These are phyloP conservation scores for Metaphire vulgaris DNA, from an alignment of 1,140 invertebrate species.

Conservation along the genomic window DNA sequence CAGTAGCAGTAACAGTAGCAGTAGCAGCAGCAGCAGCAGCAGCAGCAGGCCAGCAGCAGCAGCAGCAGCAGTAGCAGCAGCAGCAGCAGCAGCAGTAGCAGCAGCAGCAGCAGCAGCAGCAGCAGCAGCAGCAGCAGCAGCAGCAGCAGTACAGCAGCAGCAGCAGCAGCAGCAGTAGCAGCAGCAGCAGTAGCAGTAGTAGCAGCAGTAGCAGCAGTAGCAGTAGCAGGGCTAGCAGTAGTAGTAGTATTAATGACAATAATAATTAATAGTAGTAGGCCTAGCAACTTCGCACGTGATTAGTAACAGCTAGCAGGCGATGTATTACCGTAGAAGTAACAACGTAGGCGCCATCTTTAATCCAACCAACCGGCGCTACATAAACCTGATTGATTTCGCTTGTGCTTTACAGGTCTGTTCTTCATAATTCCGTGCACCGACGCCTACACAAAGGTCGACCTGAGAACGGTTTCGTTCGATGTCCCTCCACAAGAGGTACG, in stretches of 20 bases:
- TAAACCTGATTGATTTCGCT: too few species aligned
- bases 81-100: constrained; percentile 27
- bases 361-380: too few species aligned
- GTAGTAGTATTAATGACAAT: too few species aligned
- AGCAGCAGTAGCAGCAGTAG: constrained; percentile 13
- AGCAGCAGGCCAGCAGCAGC: too few species aligned
- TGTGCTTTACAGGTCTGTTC: constrained; percentile 59
- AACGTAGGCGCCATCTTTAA: too few species aligned
- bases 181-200: constrained; percentile 9
- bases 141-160: constrained; percentile 21
- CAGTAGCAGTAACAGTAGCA: constrained; percentile 14
- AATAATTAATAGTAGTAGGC: neutral
- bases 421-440: constrained; percentile 87
- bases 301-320: too few species aligned
- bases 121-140: neutral
- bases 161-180: constrained; percentile 11
- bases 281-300: too few species aligned
- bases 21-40: constrained; percentile 29
- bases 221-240: too few species aligned
- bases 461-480: constrained; percentile 80
- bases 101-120: constrained; percentile 21
- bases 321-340: too few species aligned
- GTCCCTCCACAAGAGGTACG: constrained; percentile 88
- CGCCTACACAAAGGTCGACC: constrained; percentile 75
- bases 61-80: constrained; percentile 31